Evolutionary conservation across 2,113 vertebrate species (phyloP).

Genomic region (Oostethus manadensis): DNA sequence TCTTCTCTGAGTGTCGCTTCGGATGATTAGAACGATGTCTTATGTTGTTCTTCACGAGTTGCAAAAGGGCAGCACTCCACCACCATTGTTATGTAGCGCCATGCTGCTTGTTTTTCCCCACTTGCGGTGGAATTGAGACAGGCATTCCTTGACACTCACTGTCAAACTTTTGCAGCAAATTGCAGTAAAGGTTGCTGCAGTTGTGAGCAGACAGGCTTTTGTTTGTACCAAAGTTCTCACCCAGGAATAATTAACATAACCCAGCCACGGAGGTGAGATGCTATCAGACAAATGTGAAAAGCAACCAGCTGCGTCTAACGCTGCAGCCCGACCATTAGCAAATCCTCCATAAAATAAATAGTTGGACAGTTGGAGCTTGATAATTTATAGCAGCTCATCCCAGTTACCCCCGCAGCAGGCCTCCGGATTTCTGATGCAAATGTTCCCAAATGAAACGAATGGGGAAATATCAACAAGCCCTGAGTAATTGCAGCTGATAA

Average conservation of each 20-base stretch:
- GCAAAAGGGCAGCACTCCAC: background rate
- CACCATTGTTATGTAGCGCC: background rate
- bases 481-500: conserved; percentile 68
- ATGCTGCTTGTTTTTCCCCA: background rate
- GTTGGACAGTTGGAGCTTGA: conserved; percentile 39
- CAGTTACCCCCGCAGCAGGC: conserved; percentile 62
- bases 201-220: conserved; percentile 1
- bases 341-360: conserved; percentile 29
- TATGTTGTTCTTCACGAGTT: background rate
- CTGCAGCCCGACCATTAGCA: conserved; percentile 41
- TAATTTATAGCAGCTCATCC: conserved; percentile 45
- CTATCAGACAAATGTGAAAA: conserved; percentile 18
- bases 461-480: conserved; percentile 66
- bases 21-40: background rate
- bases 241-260: conserved; percentile 1
- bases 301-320: conserved; percentile 29
- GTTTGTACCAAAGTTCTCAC: conserved; percentile 16
- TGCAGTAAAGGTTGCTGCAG: background rate
- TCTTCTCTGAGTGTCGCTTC: background rate
- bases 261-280: conserved; percentile 5
- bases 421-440: conserved; percentile 63
- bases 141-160: background rate
- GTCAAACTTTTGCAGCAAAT: background rate
- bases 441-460: conserved; percentile 66
- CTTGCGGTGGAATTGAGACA: background rate